These are phyloP conservation scores for Portevinia maculata DNA, from an alignment of 2,888 invertebrate species.

Conservation along the genomic window DNA sequence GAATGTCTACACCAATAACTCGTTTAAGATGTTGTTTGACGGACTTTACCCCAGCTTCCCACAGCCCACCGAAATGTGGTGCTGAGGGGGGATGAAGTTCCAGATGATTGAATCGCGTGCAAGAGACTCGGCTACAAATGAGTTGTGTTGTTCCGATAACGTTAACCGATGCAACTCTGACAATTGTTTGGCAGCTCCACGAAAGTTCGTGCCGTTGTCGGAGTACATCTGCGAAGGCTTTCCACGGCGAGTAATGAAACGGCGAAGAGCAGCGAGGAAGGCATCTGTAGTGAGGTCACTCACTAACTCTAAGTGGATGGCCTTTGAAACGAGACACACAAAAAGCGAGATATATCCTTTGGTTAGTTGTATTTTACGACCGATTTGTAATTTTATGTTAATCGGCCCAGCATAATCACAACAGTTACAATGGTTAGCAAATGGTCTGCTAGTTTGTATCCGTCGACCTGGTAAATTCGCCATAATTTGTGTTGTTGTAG, in stretches of 20 bases:
- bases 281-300: constrained; percentile 45
- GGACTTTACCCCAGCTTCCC: too few relatives aligned
- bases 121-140: constrained; percentile 24
- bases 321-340: constrained; percentile 42
- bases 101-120: constrained; percentile 43
- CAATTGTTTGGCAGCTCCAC: constrained; percentile 28
- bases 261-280: constrained; percentile 36
- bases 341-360: constrained; percentile 52
- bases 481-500: constrained; percentile 19
- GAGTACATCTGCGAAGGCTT: constrained; percentile 51
- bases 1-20: too few relatives aligned
- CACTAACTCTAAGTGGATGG: constrained; percentile 38
- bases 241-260: constrained; percentile 48
- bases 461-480: constrained; percentile 30
- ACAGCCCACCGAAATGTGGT: too few relatives aligned
- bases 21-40: too few relatives aligned
- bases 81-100: too few relatives aligned
- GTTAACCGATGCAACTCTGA: constrained; percentile 31
- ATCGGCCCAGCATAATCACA: constrained; percentile 49
- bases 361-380: neutral
- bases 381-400: neutral
- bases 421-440: constrained; percentile 38
- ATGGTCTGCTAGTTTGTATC: constrained; percentile 21
- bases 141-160: constrained; percentile 10
- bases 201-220: constrained; percentile 55